Evolutionary conservation across 1,140 invertebrate genomes (phyloP), one percentile per base, ranked within the genome.

Genomic region (Oedothorax gibbosus): DNA sequence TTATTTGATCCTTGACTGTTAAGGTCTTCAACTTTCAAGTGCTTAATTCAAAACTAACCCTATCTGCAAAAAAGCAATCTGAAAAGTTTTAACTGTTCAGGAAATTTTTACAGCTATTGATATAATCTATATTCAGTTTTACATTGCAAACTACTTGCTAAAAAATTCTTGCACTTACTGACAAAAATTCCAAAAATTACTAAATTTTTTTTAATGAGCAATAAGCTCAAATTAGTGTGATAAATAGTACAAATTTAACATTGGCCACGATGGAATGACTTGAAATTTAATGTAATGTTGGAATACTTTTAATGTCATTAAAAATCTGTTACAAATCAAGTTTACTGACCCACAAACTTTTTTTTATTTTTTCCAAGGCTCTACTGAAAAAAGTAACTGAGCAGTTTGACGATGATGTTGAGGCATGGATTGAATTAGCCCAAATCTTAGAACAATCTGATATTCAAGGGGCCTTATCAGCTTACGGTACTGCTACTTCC

Each of bases 391-490:
- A 94, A 90, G 93, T 99, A 9, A 99, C 98, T 0, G 97, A 99
- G 89, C 96, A 98, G 90, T 98, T 97, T 90, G 96, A 97, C 0
- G 98, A 99, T 88, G 98, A 99, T 91, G 96, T 99, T 5, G 99
- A 99, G 90, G 98, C 98, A 2, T 99, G 98, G 97, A 99, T 99
- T 87, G 98, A 99, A 90, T 91, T 99, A 69, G 98, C 98, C 0
- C 98, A 99, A 91, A 99, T 99, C 88, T 91, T 99, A 56, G 98
- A 99, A 89, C 96, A 98, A 88, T 95, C 94, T 88, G 98, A 99
- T 93, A 92, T 98, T 51, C 95, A 95, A 90, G 91, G 90, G 77
- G 92, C 98, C 2, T 90, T 99, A 15, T 94, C 95, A 88, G 97
- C 98, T 0, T 99, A 99, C 89, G 95, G 94, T 68, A 99, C 95